Evolutionary conservation across 37 sponge, comb jelly and placozoan genomes (phyloP), one percentile per base, ranked within the genome.

Genomic region (Petrosia ficiformis): DNA sequence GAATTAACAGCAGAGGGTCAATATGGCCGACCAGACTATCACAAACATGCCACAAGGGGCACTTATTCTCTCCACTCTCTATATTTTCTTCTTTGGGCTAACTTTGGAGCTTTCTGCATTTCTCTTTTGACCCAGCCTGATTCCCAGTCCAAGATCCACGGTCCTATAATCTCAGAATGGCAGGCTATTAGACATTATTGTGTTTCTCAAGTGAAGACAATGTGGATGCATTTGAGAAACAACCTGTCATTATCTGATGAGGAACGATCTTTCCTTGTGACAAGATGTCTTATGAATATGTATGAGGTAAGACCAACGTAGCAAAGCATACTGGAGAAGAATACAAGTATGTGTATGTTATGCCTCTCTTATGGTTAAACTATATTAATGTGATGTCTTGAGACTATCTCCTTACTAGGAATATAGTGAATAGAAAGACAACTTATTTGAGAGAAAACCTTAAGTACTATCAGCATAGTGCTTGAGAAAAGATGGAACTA

Each of bases 61-160:
- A 89, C 86, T 0, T 82, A 84, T 84, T 81, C 84, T 25, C 90
- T 95, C 30, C 96, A 91, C 72, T 92, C 96, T 3, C 84, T 85
- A 73, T 92, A 95, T 64, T 80, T 95, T 34, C 32, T 95, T 36
- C 58, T 83, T 52, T 92, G 82, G 86, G 67, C 88, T 42, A 92
- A 89, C 80, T 92, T 92, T 75, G 92, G 90, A 24, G 80, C 84
- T 25, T 75, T 95, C 72, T 73, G 84, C 44, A 74, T 91, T 74
- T 59, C 83, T n/a, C 81, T 95, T 11, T 65, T 95, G 37, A 88
- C 89, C 19, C 88, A 89, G 26, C 86, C 86, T 0, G 59, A 77
- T 28, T 80, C 96, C 2, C 66, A 76, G 32, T 33, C 41, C 22
- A 57, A 19, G 25, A 74, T 93, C 2, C 81, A 75, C 31, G 94